These are phyloP conservation scores for Mnemiopsis leidyi DNA, from an alignment of 37 sponge, comb jelly and placozoan species.

Conservation along the genomic window DNA sequence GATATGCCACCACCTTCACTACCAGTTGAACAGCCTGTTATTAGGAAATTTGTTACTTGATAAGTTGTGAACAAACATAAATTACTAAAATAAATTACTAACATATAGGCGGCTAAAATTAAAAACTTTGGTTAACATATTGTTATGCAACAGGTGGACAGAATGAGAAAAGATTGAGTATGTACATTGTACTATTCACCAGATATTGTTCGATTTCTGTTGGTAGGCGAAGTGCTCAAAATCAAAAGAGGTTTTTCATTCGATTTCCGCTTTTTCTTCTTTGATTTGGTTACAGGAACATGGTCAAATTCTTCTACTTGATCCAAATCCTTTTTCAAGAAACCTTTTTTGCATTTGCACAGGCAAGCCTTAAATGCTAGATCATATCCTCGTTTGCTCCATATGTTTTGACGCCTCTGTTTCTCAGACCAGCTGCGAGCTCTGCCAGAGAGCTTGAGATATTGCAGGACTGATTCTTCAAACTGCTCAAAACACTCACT, in stretches of 20 bases:
- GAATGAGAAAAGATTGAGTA: too few relatives aligned
- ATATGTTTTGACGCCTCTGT: constrained; percentile 86
- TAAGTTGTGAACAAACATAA: too few relatives aligned
- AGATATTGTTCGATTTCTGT: constrained; percentile 51
- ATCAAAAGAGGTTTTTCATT: constrained; percentile 56
- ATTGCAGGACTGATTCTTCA: constrained; percentile 80
- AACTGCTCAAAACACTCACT: constrained; percentile 74
- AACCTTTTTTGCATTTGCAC: constrained; percentile 81
- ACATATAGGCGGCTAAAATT: too few relatives aligned
- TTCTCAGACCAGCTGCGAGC: constrained; percentile 91
- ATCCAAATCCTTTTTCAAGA: constrained; percentile 73
- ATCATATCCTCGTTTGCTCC: constrained; percentile 95
- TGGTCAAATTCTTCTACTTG: constrained; percentile 39
- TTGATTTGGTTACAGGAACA: neutral
- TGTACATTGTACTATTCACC: too few relatives aligned
- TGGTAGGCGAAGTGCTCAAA: constrained; percentile 45
- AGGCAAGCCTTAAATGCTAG: constrained; percentile 76
- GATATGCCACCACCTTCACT: constrained; percentile 9
- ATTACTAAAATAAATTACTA: too few relatives aligned
- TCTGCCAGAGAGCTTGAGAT: constrained; percentile 76
- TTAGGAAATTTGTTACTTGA: too few relatives aligned
- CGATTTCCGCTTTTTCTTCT: constrained; percentile 42
- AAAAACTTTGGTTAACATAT: too few relatives aligned
- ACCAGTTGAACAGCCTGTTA: constrained; percentile 63
- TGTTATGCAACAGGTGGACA: too few relatives aligned